These are phyloP conservation scores for Emydocephalus ijimae DNA, from an alignment of 2,113 vertebrate species.

Conservation along the genomic window DNA sequence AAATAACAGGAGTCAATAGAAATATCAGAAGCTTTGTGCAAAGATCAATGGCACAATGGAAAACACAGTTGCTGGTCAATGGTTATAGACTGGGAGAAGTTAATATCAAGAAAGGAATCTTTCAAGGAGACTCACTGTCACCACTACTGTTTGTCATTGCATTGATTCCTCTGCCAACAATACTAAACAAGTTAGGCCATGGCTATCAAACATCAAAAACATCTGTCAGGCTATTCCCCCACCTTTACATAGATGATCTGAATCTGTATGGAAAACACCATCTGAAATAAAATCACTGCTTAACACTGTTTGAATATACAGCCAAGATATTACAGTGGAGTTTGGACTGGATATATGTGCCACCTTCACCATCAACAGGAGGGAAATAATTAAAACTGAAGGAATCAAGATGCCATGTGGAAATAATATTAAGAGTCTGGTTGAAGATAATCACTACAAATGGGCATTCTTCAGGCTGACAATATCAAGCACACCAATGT, in stretches of 20 bases:
- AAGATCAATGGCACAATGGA: neutral
- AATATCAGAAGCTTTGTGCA: neutral
- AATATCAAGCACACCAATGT: neutral
- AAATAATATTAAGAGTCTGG: neutral
- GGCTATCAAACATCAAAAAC: neutral
- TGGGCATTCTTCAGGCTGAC: neutral
- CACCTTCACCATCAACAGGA: neutral
- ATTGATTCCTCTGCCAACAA: neutral
- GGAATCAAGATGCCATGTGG: neutral
- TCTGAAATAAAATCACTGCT: neutral
- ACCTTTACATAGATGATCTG: neutral
- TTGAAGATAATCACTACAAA: neutral
- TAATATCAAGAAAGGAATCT: neutral
- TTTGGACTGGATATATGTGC: no score
- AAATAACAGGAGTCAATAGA: neutral
- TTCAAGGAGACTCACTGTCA: neutral
- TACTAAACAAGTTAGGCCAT: neutral
- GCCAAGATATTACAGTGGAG: neutral
- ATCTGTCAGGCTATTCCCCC: neutral
- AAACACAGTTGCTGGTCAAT: neutral
- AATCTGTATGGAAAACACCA: neutral
- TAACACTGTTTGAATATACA: neutral
- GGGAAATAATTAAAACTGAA: neutral
- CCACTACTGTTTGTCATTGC: neutral
- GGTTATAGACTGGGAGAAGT: neutral